Base-by-base conservation (phyloP, 2,888 invertebrate genomes). In the Zelleria hepariella region DNA sequence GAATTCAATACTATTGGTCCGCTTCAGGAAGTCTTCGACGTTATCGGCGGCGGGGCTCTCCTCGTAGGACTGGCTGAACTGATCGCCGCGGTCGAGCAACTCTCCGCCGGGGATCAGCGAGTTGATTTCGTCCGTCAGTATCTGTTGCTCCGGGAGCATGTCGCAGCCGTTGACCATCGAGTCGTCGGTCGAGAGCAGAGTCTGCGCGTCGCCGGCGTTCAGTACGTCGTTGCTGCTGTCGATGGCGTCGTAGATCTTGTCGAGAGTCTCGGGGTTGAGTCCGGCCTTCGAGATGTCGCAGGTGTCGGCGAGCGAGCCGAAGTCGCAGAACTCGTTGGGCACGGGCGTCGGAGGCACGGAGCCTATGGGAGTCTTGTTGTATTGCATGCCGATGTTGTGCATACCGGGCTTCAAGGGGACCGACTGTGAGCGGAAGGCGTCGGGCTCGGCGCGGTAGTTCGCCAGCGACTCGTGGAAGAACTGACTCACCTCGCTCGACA, bases 321-420 rank as follows among this genome's bases (percentile, higher is more conserved):
- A 93, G 70, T 94, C 94, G 61, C 92, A 92, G 71, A 93, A 94
- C 69, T 94, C 94, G 61, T 92, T 91, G 8, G 93, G 93, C 24
- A 93, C 92, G 0, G 93, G 93, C 1, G 93, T 93, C 57, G 92
- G 92, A 0, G 92, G 92, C 49, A 93, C 90, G 7, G 93, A 93
- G 59, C 91, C 93, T 53, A 90, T 92, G 0, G 91, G 91, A 5
- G 93, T 90, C 62, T 83, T 86, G 66, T 82, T 86, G 65, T 87
- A 88, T 54, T 85, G 68, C 27, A 86, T 65, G 1, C 78, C 76
- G 63, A 82, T 72, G 62, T 79, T 80, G 56, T 83, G 83, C 20
- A 89, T 73, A 74, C 91, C 92, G 63, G 91, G 90, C 69, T 92
- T 92, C 21, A 94, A 78, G 0, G 96, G 96, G 57, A 95, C 96